These are phyloP conservation scores for Uloborus plumipes DNA, from an alignment of 2,888 invertebrate species.

Conservation along the genomic window DNA sequence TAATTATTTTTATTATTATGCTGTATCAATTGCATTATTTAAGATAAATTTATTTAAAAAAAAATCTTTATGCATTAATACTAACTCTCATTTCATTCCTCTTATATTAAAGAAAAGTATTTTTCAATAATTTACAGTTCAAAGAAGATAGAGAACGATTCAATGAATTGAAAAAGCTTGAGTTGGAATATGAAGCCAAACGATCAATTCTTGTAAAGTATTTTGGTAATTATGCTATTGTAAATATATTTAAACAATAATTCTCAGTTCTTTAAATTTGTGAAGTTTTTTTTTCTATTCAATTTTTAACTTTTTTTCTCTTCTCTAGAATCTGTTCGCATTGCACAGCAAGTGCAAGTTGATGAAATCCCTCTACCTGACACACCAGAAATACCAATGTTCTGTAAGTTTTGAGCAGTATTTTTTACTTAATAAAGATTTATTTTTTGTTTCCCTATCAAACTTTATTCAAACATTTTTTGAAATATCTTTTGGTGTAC, in stretches of 20 bases:
- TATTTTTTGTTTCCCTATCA: neutral
- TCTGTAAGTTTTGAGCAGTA: slow-evolving; percentile 47
- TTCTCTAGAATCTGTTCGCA: slow-evolving; percentile 84
- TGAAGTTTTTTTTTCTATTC: neutral
- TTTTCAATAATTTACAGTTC: slow-evolving; percentile 44
- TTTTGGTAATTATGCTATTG: slow-evolving; percentile 75
- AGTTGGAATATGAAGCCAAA: slow-evolving; percentile 92
- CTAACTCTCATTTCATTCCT: too few relatives aligned
- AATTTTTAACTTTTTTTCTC: neutral
- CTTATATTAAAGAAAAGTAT: too few relatives aligned
- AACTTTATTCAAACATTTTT: too few relatives aligned
- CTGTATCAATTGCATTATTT: too few relatives aligned
- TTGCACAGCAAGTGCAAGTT: slow-evolving; percentile 92
- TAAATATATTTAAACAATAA: neutral
- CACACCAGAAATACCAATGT: slow-evolving; percentile 68
- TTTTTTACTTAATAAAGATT: neutral
- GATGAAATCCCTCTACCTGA: slow-evolving; percentile 94
- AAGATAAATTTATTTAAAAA: too few relatives aligned
- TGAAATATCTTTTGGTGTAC: too few relatives aligned
- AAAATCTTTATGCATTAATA: too few relatives aligned
- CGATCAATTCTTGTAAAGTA: slow-evolving; percentile 89
- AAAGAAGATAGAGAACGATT: slow-evolving; percentile 97
- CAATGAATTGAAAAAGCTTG: slow-evolving; percentile 89
- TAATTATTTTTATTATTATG: too few relatives aligned
- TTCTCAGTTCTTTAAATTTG: neutral